Conservation (phyloP, 1,140 invertebrate genomes). For the Penaeus japonicus region DNA sequence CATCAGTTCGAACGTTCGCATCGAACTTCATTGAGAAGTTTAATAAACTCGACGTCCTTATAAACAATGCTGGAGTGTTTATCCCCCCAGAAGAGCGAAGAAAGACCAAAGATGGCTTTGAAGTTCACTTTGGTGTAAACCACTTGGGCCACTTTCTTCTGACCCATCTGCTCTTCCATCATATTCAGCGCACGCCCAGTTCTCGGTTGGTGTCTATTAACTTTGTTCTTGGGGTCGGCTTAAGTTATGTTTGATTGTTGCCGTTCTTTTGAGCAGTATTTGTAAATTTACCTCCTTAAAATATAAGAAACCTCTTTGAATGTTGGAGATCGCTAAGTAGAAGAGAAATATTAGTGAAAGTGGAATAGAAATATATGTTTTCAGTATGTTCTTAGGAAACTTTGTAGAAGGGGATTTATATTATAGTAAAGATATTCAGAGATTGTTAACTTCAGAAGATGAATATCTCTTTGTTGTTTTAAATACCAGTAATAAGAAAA, state of each 20-base stretch:
- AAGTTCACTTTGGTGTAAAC: slow-evolving; percentile 90
- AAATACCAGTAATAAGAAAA: neutral
- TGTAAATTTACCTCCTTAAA: neutral
- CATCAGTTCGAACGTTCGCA: slow-evolving; percentile 64
- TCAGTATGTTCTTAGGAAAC: no score
- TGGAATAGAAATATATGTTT: no score
- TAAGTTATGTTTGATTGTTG: neutral
- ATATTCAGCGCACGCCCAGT: slow-evolving; percentile 28
- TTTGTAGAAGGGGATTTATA: no score
- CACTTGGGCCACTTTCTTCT: slow-evolving; percentile 90
- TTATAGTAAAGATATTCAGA: no score
- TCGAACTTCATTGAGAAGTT: slow-evolving; percentile 60
- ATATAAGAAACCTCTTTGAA: neutral
- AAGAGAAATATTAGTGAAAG: no score
- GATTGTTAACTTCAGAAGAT: no score
- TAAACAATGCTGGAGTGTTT: slow-evolving; percentile 92
- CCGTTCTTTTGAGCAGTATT: neutral
- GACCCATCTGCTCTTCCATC: slow-evolving; percentile 78
- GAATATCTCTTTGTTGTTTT: neutral
- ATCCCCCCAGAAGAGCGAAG: slow-evolving; percentile 60
- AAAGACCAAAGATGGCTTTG: slow-evolving; percentile 73
- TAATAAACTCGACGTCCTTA: slow-evolving; percentile 77
- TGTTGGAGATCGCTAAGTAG: no score
- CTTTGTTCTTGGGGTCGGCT: neutral
- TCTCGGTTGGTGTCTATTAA: slow-evolving; percentile 26